Conservation (phyloP, 2,888 invertebrate genomes). For the Nemoura dubitans region DNA sequence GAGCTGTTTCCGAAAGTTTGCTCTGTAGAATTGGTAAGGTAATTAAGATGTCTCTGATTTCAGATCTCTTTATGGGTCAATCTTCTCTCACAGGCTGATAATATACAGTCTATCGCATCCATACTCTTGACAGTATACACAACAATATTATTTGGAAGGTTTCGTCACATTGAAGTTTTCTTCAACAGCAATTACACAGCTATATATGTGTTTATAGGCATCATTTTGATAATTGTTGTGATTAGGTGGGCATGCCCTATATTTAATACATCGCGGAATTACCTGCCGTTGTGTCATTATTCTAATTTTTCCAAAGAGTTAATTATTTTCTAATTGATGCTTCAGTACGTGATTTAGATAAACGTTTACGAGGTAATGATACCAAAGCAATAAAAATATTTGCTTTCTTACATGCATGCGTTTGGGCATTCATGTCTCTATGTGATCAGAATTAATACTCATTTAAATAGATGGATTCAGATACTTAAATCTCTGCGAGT, state of each 20-base stretch:
- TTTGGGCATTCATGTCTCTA: too few species aligned
- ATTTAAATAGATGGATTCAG: too few species aligned
- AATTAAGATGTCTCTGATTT: background rate
- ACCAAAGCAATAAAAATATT: too few species aligned
- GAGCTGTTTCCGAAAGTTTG: background rate
- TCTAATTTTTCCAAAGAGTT: background rate
- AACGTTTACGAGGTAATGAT: too few species aligned
- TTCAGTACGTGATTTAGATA: too few species aligned
- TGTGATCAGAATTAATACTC: too few species aligned
- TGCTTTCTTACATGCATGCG: too few species aligned
- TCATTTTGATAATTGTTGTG: background rate
- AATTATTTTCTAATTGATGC: background rate
- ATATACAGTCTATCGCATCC: background rate
- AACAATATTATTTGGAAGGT: background rate
- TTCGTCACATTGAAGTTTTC: background rate
- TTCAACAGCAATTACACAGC: background rate
- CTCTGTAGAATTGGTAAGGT: too few species aligned
- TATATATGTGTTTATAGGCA: background rate
- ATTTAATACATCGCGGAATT: background rate
- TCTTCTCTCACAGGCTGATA: background rate
- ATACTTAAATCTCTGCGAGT: too few species aligned
- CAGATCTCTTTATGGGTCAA: background rate
- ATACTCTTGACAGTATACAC: background rate
- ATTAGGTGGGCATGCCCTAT: background rate
- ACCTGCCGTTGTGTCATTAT: background rate